phyloP scores from a whole-genome alignment of 2,113 vertebrate genomes.

The Macheiramphus alcinus region DNA sequence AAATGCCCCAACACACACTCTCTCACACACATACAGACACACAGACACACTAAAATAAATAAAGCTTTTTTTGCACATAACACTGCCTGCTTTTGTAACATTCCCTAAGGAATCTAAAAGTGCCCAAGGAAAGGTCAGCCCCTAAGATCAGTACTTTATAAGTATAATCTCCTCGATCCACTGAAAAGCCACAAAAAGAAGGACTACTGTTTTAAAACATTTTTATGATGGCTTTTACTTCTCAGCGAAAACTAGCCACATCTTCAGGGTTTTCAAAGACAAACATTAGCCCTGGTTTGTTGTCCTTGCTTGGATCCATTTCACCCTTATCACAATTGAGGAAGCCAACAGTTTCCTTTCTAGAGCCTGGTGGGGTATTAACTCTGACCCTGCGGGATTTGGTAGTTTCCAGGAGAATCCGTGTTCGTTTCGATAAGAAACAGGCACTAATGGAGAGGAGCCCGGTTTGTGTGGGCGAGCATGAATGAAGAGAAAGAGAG shows the following conservation, averaged over 20 bases:
- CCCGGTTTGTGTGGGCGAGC: not conserved
- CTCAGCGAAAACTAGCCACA: not conserved
- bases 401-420: conserved; percentile 45
- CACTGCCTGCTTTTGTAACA: conserved; percentile 9
- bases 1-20: conserved; percentile 36
- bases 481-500: not conserved
- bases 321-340: conserved; percentile 45
- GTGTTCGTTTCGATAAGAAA: conserved; percentile 26
- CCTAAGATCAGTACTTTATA: not conserved
- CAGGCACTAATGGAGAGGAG: conserved; percentile 38
- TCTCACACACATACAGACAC: not conserved
- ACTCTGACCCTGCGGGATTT: conserved; percentile 39
- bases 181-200: not conserved
- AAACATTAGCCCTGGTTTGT: conserved; percentile 19
- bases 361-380: conserved; percentile 30
- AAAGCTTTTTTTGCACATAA: not conserved
- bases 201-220: not conserved
- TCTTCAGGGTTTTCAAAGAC: conserved; percentile 18
- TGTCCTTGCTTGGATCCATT: conserved; percentile 39
- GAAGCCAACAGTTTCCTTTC: conserved; percentile 61
- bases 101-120: not conserved
- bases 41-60: conserved; percentile 31
- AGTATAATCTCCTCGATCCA: not conserved
- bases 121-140: not conserved
- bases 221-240: conserved; percentile 1